A percentile compares a stretch with the other conserved stretches of the same genome.
phyloP scores from a whole-genome alignment of 2,797 vertebrate species.

The Cephalopachus bancanus region DNA sequence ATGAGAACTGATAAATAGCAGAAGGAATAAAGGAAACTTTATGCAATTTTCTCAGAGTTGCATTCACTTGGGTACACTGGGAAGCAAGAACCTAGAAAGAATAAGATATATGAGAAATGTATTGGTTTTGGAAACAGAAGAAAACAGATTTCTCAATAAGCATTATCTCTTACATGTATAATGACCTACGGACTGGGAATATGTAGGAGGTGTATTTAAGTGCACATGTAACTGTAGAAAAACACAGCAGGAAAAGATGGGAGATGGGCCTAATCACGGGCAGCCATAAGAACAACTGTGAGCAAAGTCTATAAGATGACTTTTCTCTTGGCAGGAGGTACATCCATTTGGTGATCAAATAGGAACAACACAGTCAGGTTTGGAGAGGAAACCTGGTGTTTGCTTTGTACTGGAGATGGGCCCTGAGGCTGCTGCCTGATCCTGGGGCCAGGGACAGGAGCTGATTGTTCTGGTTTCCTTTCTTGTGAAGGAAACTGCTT shows the following conservation, averaged over 20 bases:
- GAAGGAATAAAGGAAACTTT: not conserved
- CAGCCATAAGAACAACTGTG: constrained; percentile 70
- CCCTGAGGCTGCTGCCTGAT: constrained; percentile 52
- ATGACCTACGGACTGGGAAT: rapidly evolving
- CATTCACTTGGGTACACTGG: no score
- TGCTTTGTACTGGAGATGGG: constrained; percentile 74
- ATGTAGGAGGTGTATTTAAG: not conserved
- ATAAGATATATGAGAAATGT: no score
- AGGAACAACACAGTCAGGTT: constrained; percentile 60
- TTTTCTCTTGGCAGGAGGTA: constrained; percentile 75
- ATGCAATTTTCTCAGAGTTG: not conserved
- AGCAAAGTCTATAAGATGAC: constrained; percentile 56
- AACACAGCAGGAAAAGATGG: not conserved
- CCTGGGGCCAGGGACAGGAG: constrained; percentile 62
- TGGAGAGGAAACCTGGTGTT: constrained; percentile 60
- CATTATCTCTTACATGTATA: not conserved
- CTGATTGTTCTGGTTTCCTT: constrained; percentile 75
- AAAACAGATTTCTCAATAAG: not conserved
- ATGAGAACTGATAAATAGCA: not conserved
- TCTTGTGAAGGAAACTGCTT: constrained; percentile 73
- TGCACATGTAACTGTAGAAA: not conserved
- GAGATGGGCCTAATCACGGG: not conserved
- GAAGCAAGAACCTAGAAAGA: no score
- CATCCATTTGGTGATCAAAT: constrained; percentile 74
- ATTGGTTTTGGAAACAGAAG: no score